Evolutionary conservation across 1,140 invertebrate genomes (phyloP).

Genomic region (Bombus cullumanus): DNA sequence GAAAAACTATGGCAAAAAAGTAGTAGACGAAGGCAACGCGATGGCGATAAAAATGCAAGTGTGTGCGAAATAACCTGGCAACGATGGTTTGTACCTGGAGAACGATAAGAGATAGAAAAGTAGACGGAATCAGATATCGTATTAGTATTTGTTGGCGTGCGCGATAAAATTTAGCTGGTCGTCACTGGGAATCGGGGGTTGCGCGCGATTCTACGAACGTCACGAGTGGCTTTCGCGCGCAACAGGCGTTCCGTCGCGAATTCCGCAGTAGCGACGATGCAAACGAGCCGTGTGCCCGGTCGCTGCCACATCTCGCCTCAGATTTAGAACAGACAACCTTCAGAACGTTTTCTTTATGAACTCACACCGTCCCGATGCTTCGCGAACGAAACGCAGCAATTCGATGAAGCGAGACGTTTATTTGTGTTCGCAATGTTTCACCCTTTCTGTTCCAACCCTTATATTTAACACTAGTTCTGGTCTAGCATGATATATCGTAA

Average conservation of each 20-base stretch:
- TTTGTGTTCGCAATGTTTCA: constrained; percentile 30
- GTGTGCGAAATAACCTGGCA: not conserved
- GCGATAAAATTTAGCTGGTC: not conserved
- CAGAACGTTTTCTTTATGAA: constrained; percentile 52
- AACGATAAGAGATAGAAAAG: not conserved
- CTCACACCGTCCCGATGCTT: constrained; percentile 31
- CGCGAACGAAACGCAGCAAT: constrained; percentile 44
- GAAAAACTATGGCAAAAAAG: not conserved
- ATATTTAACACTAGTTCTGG: not conserved
- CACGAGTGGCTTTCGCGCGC: constrained; percentile 19
- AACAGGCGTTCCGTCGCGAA: constrained; percentile 58
- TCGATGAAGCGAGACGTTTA: constrained; percentile 57
- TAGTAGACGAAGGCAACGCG: not conserved
- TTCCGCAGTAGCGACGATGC: constrained; percentile 49
- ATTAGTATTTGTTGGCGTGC: not conserved
- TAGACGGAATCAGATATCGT: not conserved
- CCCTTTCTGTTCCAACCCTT: not conserved
- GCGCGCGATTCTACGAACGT: constrained; percentile 4
- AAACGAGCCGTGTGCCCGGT: constrained; percentile 12
- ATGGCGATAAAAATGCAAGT: not conserved
- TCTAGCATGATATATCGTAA: not conserved
- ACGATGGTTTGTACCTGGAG: not conserved
- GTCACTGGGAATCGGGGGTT: not conserved
- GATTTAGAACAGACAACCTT: constrained; percentile 67
- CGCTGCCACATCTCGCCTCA: constrained; percentile 24